Conservation (phyloP, 2,797 vertebrate species). For the Sciaenops ocellatus region DNA sequence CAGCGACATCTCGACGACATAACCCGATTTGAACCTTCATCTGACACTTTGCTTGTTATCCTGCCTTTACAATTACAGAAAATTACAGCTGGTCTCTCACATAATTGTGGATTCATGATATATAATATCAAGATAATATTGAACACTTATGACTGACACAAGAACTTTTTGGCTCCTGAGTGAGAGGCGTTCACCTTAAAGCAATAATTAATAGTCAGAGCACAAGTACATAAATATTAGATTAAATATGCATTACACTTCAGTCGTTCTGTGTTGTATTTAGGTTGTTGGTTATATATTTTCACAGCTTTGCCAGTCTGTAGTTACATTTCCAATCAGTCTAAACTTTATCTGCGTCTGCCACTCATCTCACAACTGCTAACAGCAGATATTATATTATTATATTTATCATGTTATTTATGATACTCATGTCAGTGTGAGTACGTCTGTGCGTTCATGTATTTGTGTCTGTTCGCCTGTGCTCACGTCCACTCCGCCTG, state of each 20-base stretch:
- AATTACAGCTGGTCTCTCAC: slow-evolving; percentile 7
- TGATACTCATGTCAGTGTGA: slow-evolving; percentile 20
- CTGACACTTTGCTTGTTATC: neutral
- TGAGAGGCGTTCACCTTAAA: neutral
- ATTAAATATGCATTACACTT: neutral
- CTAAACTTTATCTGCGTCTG: slow-evolving; percentile 44
- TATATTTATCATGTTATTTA: slow-evolving; percentile 22
- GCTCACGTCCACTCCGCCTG: slow-evolving; percentile 63
- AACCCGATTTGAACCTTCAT: slow-evolving; percentile 15
- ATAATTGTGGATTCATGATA: neutral
- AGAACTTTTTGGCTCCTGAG: neutral
- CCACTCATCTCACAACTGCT: slow-evolving; percentile 12
- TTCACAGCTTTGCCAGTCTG: slow-evolving; percentile 2
- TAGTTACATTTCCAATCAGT: slow-evolving; percentile 31
- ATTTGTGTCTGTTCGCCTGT: slow-evolving; percentile 38
- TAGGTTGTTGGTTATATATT: neutral
- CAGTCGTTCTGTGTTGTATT: neutral
- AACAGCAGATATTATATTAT: slow-evolving; percentile 20
- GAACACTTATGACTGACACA: neutral
- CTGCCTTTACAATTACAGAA: neutral
- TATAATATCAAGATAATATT: neutral
- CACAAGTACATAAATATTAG: neutral
- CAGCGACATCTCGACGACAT: slow-evolving; percentile 17
- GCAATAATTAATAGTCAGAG: neutral
- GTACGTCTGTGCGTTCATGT: slow-evolving; percentile 29